phyloP scores from a whole-genome alignment of 2,113 vertebrate genomes.

The Eurystomus gularis region DNA sequence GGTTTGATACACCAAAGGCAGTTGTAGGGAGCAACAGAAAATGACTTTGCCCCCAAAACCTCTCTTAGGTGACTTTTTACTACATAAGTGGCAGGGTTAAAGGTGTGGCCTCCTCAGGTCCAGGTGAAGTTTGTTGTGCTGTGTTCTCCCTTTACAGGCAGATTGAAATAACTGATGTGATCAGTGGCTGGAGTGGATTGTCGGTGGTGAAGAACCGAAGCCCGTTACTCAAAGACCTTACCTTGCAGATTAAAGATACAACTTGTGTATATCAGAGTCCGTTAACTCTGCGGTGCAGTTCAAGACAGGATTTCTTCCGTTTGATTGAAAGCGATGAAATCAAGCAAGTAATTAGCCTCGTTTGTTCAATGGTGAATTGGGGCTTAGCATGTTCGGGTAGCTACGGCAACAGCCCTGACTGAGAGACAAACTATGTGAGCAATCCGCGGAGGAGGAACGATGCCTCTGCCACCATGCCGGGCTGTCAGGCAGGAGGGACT shows the following conservation, averaged over 20 bases:
- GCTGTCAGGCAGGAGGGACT: neutral
- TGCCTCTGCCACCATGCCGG: neutral
- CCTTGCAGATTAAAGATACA: neutral
- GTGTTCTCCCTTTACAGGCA: neutral
- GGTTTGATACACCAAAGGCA: fast-evolving
- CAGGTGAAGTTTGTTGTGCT: neutral
- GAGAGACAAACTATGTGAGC: constrained; percentile 33
- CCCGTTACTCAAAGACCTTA: neutral
- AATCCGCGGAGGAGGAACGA: neutral
- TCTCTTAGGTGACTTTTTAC: neutral
- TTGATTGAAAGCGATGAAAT: constrained; percentile 28
- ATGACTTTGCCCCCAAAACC: neutral
- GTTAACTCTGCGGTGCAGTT: neutral
- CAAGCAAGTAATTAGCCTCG: constrained; percentile 2
- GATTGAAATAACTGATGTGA: neutral
- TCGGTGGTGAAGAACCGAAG: neutral
- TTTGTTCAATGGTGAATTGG: constrained; percentile 27
- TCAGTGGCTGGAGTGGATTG: neutral
- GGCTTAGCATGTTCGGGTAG: neutral
- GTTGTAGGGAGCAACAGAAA: neutral
- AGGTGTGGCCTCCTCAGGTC: neutral
- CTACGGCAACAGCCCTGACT: neutral
- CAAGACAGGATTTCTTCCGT: neutral
- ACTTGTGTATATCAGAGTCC: neutral
- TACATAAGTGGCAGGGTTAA: neutral